Percentiles rank a stretch among this genome's conserved stretches.
phyloP scores from a whole-genome alignment of 2,888 invertebrate genomes.

The Thereva unica region DNA sequence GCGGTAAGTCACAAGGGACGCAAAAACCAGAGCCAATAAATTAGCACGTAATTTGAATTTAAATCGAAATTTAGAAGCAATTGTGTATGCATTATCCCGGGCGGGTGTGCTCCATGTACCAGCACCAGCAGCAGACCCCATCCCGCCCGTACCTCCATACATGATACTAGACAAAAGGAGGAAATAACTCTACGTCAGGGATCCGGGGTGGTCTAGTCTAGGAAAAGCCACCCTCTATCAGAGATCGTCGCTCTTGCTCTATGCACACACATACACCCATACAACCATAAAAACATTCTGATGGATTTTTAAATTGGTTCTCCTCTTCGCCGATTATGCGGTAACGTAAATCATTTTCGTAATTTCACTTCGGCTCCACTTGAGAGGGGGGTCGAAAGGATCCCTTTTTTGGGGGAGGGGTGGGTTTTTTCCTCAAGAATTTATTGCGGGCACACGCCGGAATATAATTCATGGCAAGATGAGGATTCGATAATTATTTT shows the following conservation, averaged over 20 bases:
- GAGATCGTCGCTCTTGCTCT: constrained; percentile 22
- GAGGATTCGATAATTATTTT: constrained; percentile 28
- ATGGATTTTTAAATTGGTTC: constrained; percentile 38
- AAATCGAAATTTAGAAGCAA: constrained; percentile 37
- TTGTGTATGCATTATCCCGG: constrained; percentile 34
- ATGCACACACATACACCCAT: not conserved
- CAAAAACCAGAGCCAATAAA: constrained; percentile 21
- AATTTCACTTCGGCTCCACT: constrained; percentile 30
- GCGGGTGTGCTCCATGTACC: constrained; percentile 9
- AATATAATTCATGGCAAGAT: constrained; percentile 15
- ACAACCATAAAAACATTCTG: constrained; percentile 4
- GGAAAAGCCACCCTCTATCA: constrained; percentile 4
- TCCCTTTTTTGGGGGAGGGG: constrained; percentile 18
- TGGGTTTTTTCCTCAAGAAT: constrained; percentile 18
- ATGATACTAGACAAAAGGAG: constrained; percentile 10
- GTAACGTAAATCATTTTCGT: constrained; percentile 37
- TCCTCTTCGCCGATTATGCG: constrained; percentile 13
- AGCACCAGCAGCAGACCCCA: not conserved
- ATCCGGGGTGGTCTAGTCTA: not conserved
- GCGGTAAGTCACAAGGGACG: too few species aligned
- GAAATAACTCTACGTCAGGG: constrained; percentile 25
- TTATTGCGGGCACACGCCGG: constrained; percentile 17
- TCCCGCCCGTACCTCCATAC: not conserved
- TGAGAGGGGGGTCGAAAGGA: constrained; percentile 15
- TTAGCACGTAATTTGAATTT: constrained; percentile 38